Evolutionary conservation across 2,113 vertebrate species (phyloP), one percentile per base, ranked within the genome.

Genomic region (Ia io): DNA sequence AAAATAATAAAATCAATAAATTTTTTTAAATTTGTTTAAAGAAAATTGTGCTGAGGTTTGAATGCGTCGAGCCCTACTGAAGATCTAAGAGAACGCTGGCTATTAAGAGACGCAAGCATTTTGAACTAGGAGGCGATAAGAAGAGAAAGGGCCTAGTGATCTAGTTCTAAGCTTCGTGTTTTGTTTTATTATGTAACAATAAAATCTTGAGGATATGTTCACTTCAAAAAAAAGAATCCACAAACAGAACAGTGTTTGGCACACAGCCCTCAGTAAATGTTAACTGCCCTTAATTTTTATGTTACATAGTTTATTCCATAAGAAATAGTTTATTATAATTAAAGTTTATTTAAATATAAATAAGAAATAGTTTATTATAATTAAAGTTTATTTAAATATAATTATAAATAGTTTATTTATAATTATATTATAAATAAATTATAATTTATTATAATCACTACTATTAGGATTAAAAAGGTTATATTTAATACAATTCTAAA

Each of bases 401-500:
- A n/a, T n/a, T n/a, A n/a, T n/a, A n/a, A n/a, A n/a, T n/a, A n/a
- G n/a, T n/a, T n/a, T n/a, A n/a, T n/a, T n/a, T n/a, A n/a, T n/a
- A n/a, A n/a, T n/a, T n/a, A n/a, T n/a, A n/a, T n/a, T n/a, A n/a
- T n/a, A n/a, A n/a, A n/a, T n/a, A n/a, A n/a, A n/a, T n/a, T n/a
- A n/a, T n/a, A n/a, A n/a, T n/a, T n/a, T n/a, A n/a, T n/a, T n/a
- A n/a, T 35, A 78, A 28, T 69, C 42, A 82, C 9, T 56, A 59
- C 30, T 78, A 47, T 56, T 88, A 82, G 35, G 35, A 47, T 73
- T 91, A 86, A 92, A 92, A 84, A 86, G 49, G 47, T 93, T 61
- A 78, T 42, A 71, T 44, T 94, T 93, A 87, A 59, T 23, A 74
- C 18, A 84, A 73, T 84, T 93, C 90, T 92, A 84, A 89, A 91